Base-by-base conservation (phyloP, 2,888 invertebrate genomes). In the Leptopilina syphax region DNA sequence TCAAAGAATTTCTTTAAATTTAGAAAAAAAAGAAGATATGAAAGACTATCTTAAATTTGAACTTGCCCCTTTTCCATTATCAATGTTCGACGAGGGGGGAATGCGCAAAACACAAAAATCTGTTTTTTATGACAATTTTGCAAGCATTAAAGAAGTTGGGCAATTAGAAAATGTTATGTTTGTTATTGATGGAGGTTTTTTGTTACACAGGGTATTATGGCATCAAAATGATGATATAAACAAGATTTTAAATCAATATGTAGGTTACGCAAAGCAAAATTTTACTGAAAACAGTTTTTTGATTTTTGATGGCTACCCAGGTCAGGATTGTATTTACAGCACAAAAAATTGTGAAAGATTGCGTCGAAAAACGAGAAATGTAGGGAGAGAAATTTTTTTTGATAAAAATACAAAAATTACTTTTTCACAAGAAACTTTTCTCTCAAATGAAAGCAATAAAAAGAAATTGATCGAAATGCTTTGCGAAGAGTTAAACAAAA, bases 1-100 rank as follows among this genome's bases (percentile, higher is more conserved):
- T 60, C 91, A 88, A 85, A 84, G 89, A 54, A 89, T 89, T 82
- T 85, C 85, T 84, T 81, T 89, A 78, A 86, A 57, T 47, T 81
- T 82, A 77, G 77, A n/a, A n/a, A 83, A 76, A 78, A 65, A 65
- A 80, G 84, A 86, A 80, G 85, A 88, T 77, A 65, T 89, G 66
- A 85, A 86, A 84, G 80, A 79, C 81, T 87, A 84, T 47, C 80
- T 85, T 60, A 13, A 63, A 27, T 84, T 82, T 76, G 86, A 85
- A 79, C 77, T 86, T 67, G 60, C 81, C 18, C 83, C 83, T 63
- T 77, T 79, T 80, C 81, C 84, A n/a, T 44, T 44, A 44, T 44
- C 44, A 44, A 44, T 44, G 44, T 60, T 60, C 81, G 81, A 84
- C 81, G 82, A 81, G 82, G 65, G 77, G 82, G 85, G 85, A 80